These are phyloP conservation scores for Coecobrya sp. DNA, from an alignment of 2,888 invertebrate genomes.

Conservation along the genomic window DNA sequence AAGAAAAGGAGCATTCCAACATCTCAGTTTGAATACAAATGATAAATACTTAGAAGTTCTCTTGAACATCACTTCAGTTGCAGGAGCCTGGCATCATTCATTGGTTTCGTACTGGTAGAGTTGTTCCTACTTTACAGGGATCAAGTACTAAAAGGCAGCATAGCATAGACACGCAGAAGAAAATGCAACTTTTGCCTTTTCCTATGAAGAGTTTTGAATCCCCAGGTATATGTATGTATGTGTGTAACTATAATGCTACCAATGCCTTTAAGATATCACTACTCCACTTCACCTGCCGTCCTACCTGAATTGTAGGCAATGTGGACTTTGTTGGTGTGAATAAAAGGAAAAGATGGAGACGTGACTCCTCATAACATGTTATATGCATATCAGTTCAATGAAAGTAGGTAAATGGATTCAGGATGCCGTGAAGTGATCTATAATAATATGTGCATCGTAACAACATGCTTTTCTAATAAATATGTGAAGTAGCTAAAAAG, in stretches of 20 bases:
- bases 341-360: constrained; percentile 20
- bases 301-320: background rate
- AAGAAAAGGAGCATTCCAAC: constrained; percentile 73
- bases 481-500: background rate
- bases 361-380: constrained; percentile 1
- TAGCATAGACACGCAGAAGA: constrained; percentile 46
- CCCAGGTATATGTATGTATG: background rate
- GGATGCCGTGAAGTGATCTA: constrained; percentile 55
- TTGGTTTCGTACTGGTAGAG: constrained; percentile 18
- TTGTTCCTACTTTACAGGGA: constrained; percentile 4
- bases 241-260: background rate
- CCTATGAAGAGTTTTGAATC: constrained; percentile 2
- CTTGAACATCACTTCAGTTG: constrained; percentile 68
- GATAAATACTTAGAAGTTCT: constrained; percentile 73
- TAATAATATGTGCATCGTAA: constrained; percentile 42
- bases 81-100: constrained; percentile 41
- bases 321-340: constrained; percentile 27
- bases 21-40: constrained; percentile 78
- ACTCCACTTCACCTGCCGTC: constrained; percentile 8
- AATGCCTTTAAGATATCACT: too few relatives aligned
- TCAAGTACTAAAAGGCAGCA: constrained; percentile 9
- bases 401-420: constrained; percentile 71
- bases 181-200: constrained; percentile 60
- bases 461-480: constrained; percentile 30
- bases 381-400: constrained; percentile 40